Percentiles rank a stretch among this genome's conserved stretches.
Evolutionary conservation across 2,113 vertebrate genomes (phyloP).

Genomic region (Rhea pennata): DNA sequence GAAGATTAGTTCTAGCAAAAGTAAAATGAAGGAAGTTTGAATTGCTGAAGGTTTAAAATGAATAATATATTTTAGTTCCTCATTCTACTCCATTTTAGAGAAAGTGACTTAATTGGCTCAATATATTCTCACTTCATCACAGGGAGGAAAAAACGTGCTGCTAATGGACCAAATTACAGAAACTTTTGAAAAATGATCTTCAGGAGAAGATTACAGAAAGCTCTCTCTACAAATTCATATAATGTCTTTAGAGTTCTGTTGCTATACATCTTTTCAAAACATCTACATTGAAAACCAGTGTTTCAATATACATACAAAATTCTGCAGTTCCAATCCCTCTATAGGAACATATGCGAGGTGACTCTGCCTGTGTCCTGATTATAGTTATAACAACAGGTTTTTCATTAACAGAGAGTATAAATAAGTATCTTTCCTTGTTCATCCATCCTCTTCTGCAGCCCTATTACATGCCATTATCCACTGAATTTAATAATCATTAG

Average conservation of each 20-base stretch:
- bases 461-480: neutral
- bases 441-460: neutral
- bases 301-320: neutral
- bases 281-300: neutral
- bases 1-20: neutral
- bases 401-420: neutral
- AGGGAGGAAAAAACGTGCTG: neutral
- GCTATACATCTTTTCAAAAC: neutral
- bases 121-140: neutral
- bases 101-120: neutral
- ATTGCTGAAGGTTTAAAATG: neutral
- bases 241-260: neutral
- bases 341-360: rapidly evolving
- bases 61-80: neutral
- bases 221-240: neutral
- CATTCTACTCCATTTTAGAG: neutral
- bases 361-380: neutral
- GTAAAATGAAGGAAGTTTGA: neutral
- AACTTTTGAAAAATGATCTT: neutral
- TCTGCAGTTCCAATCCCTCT: neutral
- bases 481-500: neutral
- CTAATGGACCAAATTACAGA: neutral
- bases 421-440: neutral
- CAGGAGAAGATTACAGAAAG: neutral
- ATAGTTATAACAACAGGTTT: neutral